Evolutionary conservation across 2,113 vertebrate species (phyloP).

Genomic region (Pachycephala philippinensis): DNA sequence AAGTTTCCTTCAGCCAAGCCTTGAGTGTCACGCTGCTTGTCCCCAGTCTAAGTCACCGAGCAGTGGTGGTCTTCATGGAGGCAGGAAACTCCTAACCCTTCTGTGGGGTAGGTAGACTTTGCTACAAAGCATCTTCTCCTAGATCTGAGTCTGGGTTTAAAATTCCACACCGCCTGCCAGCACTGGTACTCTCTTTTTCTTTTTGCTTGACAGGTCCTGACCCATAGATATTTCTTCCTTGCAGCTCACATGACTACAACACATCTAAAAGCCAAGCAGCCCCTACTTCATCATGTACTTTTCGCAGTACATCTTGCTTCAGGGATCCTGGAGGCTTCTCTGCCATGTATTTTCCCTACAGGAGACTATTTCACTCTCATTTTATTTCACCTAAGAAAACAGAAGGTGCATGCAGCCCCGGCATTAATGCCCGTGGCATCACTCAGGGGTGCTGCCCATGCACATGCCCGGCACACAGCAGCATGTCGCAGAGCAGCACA

Average conservation of each 20-base stretch:
- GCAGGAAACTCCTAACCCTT: neutral
- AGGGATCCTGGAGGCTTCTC: neutral
- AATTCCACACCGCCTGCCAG: neutral
- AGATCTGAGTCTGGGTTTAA: neutral
- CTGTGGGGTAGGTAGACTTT: neutral
- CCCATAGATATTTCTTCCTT: neutral
- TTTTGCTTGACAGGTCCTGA: neutral
- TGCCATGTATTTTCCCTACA: neutral
- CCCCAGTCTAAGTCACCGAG: neutral
- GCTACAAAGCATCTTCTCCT: neutral
- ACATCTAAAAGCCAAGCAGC: neutral
- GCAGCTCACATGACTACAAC: neutral
- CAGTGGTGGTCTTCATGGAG: neutral
- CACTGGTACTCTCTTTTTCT: neutral
- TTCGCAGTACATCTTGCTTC: neutral
- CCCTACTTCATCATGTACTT: neutral
- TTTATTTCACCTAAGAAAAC: neutral
- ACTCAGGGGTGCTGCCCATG: accelerated
- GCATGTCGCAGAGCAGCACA: neutral
- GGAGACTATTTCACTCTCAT: neutral
- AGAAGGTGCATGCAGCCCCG: neutral
- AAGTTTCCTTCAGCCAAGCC: neutral
- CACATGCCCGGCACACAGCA: accelerated
- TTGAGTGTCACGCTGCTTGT: neutral
- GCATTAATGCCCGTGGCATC: accelerated